Conservation (phyloP, 2,888 invertebrate species). For the Acanthosepion pharaonis region DNA sequence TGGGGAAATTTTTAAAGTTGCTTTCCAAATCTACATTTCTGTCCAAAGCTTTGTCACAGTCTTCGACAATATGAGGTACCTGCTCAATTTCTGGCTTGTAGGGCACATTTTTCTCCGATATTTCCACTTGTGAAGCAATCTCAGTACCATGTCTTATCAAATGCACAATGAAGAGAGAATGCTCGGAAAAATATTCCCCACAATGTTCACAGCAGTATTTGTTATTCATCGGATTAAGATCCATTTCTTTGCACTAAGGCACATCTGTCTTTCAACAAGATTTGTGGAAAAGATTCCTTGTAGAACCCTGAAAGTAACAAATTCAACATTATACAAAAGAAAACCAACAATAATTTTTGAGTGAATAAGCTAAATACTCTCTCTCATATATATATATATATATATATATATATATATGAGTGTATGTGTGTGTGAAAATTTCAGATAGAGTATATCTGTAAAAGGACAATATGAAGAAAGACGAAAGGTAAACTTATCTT, state of each 20-base stretch:
- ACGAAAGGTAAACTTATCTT: too few relatives aligned
- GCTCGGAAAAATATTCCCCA: neutral
- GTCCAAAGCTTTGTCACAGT: neutral
- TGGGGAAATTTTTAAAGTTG: neutral
- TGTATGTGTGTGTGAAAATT: too few relatives aligned
- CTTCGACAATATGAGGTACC: neutral
- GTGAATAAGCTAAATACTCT: too few relatives aligned
- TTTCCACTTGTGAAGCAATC: neutral
- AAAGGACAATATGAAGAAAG: too few relatives aligned
- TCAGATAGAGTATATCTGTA: too few relatives aligned
- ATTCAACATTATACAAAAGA: neutral
- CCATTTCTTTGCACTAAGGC: neutral
- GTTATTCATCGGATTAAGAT: neutral
- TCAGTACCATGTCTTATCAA: neutral
- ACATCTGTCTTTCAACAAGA: neutral
- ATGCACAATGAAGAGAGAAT: neutral
- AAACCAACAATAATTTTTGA: too few relatives aligned
- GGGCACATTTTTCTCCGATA: neutral
- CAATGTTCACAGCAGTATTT: neutral
- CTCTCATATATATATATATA: too few relatives aligned
- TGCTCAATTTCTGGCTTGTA: neutral
- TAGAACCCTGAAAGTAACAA: neutral
- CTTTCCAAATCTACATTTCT: neutral
- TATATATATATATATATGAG: too few relatives aligned
- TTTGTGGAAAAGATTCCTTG: neutral